These are phyloP conservation scores for Ectobius pallidus DNA, from an alignment of 2,888 invertebrate species.

Conservation along the genomic window DNA sequence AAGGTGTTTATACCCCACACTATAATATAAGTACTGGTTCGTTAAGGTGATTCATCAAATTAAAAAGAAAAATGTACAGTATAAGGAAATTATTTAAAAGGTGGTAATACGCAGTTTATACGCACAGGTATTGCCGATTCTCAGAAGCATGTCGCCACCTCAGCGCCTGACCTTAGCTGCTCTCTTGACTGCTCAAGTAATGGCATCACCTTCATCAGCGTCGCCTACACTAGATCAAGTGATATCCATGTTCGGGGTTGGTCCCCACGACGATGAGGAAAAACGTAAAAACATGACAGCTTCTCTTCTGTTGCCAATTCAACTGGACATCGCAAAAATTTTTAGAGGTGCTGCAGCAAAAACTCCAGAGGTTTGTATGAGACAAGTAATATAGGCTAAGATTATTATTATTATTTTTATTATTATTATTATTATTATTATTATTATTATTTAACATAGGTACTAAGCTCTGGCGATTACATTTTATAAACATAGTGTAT, in stretches of 20 bases:
- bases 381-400: no score
- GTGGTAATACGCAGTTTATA: no score
- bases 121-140: slow-evolving; percentile 64
- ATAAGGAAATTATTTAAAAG: no score
- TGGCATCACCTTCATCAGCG: slow-evolving; percentile 54
- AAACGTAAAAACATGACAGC: slow-evolving; percentile 49
- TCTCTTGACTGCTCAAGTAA: slow-evolving; percentile 66
- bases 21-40: no score
- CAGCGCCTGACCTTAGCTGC: slow-evolving; percentile 68
- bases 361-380: slow-evolving; percentile 42
- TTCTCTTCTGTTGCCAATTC: slow-evolving; percentile 63
- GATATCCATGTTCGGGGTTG: slow-evolving; percentile 31
- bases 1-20: no score
- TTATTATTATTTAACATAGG: no score
- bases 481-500: no score
- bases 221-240: slow-evolving; percentile 65
- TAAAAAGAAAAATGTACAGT: no score
- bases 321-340: slow-evolving; percentile 68
- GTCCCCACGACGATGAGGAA: slow-evolving; percentile 47
- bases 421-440: no score
- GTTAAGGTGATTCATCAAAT: no score
- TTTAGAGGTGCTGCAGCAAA: slow-evolving; percentile 49
- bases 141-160: slow-evolving; percentile 66
- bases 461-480: no score
- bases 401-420: no score